A percentile compares a stretch with the other conserved stretches of the same genome.
These are phyloP conservation scores for Apotomis capreana DNA, from an alignment of 2,888 invertebrate genomes.

Conservation along the genomic window DNA sequence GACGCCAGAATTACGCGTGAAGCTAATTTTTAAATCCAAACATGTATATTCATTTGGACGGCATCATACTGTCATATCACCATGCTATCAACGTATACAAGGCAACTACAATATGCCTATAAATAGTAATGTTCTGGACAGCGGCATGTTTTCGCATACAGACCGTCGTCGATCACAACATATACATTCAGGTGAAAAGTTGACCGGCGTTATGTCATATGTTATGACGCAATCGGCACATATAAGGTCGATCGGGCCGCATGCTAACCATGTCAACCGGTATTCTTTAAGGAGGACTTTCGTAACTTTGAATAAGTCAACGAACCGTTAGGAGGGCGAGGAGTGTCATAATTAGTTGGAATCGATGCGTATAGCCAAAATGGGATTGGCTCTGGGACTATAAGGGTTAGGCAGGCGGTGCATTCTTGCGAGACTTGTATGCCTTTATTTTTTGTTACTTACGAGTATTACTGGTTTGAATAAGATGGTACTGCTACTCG, in stretches of 20 bases:
- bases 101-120: too few species aligned
- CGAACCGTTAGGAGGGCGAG: not conserved
- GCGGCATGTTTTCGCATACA: not conserved
- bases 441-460: too few species aligned
- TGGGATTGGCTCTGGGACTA: too few species aligned
- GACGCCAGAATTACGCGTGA: too few species aligned
- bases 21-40: too few species aligned
- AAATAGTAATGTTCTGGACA: not conserved
- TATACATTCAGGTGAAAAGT: constrained; percentile 10
- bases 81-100: too few species aligned
- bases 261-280: constrained; percentile 9
- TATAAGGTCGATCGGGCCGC: constrained; percentile 6
- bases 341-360: not conserved
- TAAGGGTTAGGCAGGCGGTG: too few species aligned
- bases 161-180: not conserved
- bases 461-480: too few species aligned
- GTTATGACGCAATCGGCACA: constrained; percentile 5
- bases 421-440: too few species aligned
- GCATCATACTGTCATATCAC: too few species aligned
- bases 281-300: constrained; percentile 8
- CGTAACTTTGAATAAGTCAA: constrained; percentile 9
- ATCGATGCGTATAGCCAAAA: not conserved
- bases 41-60: too few species aligned
- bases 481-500: too few species aligned
- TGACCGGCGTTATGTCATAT: constrained; percentile 13